Percentiles rank a stretch among this genome's conserved stretches.
These are phyloP conservation scores for Siniperca knerii DNA, from an alignment of 2,113 vertebrate species.

Conservation along the genomic window DNA sequence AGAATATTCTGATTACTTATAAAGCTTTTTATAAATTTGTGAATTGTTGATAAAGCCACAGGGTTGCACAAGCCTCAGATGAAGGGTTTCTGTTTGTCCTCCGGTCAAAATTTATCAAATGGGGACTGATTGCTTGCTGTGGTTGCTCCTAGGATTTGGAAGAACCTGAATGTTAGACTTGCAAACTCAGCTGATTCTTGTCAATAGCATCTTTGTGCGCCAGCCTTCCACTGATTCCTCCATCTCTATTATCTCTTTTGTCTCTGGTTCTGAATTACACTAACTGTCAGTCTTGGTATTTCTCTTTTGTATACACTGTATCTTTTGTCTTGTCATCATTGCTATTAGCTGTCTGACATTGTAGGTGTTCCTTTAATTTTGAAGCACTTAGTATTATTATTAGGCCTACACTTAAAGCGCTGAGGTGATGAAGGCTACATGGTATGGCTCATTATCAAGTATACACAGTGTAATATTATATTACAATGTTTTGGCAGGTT, in stretches of 20 bases:
- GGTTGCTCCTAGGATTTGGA: too few species aligned
- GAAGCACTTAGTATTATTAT: background rate
- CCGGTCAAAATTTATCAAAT: too few species aligned
- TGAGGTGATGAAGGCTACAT: background rate
- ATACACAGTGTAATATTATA: background rate
- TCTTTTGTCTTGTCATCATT: background rate
- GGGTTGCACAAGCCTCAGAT: background rate
- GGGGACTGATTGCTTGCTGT: too few species aligned
- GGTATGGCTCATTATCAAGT: background rate
- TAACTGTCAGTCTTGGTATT: background rate
- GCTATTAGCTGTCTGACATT: too few species aligned
- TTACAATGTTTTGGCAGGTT: constrained; percentile 9
- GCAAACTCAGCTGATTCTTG: too few species aligned
- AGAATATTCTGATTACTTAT: background rate
- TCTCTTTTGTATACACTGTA: background rate
- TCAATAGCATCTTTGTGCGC: too few species aligned
- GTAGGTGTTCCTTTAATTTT: background rate
- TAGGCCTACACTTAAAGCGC: too few species aligned
- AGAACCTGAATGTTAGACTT: too few species aligned
- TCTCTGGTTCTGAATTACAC: background rate
- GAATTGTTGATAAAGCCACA: background rate
- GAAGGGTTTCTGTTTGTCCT: background rate
- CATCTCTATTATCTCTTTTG: background rate
- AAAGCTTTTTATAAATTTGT: background rate
- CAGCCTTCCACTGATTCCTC: too few species aligned